Base-by-base conservation (phyloP, 2,797 vertebrate species). In the Schizopygopsis pylzovi region DNA sequence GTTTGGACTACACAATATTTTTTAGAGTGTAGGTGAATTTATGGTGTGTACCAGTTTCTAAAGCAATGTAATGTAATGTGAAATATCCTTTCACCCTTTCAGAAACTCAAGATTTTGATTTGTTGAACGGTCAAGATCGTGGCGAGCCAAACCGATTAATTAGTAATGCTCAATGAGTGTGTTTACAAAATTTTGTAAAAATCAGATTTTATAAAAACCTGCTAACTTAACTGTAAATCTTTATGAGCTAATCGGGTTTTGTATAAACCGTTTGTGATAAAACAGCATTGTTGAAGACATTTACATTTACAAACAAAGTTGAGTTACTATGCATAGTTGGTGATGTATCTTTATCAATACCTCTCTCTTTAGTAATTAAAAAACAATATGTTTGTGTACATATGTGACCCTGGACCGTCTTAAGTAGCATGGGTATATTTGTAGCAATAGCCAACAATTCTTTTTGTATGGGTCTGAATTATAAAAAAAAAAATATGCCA, bases 11-110 rank as follows among this genome's bases (percentile, higher is more conserved):
- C n/a, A n/a, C n/a, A n/a, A n/a, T n/a, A n/a, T n/a, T n/a, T n/a
- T n/a, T n/a, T n/a, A n/a, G n/a, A n/a, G n/a, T n/a, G n/a, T n/a
- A 28, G 49, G 16, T 33, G 22, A 70, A 68, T 78, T 33, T 45
- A 68, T 54, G 15, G 43, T 67, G 56, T 77, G 54, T 73, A 63
- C 18, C 18, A n/a, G 13, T 75, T 63, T 71, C 49, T 83, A 75
- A 83, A 20, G 43, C 1, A 39, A 25, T 65, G 71, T 16, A 39
- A 65, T 65, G 56, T 52, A 65, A 43, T 76, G 56, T 76, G 56
- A 83, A 72, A 73, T 82, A 43, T 73, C 56, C 25, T 65, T 63
- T 83, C 39, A 75, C 28, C 13, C 25, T 83, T 76, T 77, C 20
- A 41, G 20, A 18, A 52, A 52, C 20, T 49, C 0, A 49, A 80